phyloP scores from a whole-genome alignment of 2,888 invertebrate species.

The Sylvicola cinctus region DNA sequence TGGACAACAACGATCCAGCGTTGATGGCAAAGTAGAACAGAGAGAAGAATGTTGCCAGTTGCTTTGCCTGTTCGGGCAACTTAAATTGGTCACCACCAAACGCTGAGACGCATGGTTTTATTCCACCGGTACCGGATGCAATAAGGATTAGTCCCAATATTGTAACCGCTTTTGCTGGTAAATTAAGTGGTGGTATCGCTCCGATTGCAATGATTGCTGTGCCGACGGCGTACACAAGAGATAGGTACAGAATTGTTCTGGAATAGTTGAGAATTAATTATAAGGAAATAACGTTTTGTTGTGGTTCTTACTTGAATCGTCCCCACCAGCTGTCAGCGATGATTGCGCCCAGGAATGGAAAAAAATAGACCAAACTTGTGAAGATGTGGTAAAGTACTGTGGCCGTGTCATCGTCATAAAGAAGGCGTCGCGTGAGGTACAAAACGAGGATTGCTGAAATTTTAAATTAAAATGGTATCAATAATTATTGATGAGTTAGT shows the following conservation, averaged over 20 bases:
- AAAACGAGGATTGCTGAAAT: slow-evolving; percentile 70
- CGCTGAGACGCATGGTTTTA: slow-evolving; percentile 87
- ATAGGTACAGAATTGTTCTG: slow-evolving; percentile 70
- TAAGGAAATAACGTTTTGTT: not conserved
- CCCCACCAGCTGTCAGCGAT: slow-evolving; percentile 82
- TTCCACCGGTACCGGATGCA: slow-evolving; percentile 82
- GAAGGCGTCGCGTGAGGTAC: slow-evolving; percentile 63
- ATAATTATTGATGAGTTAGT: not conserved
- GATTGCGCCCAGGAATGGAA: slow-evolving; percentile 81
- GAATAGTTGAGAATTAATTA: too few species aligned
- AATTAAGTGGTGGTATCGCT: slow-evolving; percentile 36
- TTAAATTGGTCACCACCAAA: slow-evolving; percentile 91
- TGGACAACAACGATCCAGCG: slow-evolving; percentile 73
- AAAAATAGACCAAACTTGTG: slow-evolving; percentile 76
- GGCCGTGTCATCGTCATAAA: slow-evolving; percentile 48
- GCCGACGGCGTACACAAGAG: slow-evolving; percentile 71
- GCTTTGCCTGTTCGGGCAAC: slow-evolving; percentile 54
- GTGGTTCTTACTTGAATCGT: slow-evolving; percentile 37
- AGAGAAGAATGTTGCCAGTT: slow-evolving; percentile 74
- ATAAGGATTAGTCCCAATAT: slow-evolving; percentile 50
- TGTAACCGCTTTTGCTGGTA: slow-evolving; percentile 37
- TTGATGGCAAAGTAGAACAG: slow-evolving; percentile 90
- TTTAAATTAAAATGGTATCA: slow-evolving; percentile 4
- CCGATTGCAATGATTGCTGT: slow-evolving; percentile 53
- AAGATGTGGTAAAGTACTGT: slow-evolving; percentile 81